phyloP scores from a whole-genome alignment of 2,797 vertebrate species.

The Cossypha caffra region DNA sequence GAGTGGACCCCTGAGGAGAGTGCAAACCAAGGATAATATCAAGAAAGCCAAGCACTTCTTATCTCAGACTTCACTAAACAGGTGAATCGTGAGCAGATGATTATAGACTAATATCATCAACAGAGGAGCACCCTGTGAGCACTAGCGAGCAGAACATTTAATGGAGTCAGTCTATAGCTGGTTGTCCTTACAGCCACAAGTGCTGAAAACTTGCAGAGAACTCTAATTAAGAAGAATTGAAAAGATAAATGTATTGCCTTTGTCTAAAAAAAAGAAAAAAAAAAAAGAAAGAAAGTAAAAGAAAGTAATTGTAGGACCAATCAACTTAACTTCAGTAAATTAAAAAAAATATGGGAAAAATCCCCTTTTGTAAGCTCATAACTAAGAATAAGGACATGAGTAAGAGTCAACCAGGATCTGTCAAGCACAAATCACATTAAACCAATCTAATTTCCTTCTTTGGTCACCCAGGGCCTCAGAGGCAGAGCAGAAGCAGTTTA shows the following conservation, averaged over 20 bases:
- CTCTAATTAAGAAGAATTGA: neutral
- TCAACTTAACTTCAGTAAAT: neutral
- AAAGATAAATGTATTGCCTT: neutral
- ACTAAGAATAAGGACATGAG: neutral
- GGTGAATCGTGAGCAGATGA: neutral
- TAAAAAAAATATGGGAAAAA: constrained; percentile 29
- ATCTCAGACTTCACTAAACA: neutral
- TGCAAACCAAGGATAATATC: neutral
- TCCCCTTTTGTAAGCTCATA: neutral
- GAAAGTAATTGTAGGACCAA: neutral
- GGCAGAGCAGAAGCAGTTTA: neutral
- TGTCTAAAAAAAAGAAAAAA: neutral
- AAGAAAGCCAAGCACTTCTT: neutral
- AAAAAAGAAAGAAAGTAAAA: neutral
- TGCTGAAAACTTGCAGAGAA: neutral
- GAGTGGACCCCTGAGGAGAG: neutral
- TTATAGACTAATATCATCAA: neutral
- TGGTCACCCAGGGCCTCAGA: neutral
- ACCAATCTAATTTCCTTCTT: neutral
- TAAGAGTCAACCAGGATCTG: neutral
- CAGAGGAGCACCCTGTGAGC: neutral
- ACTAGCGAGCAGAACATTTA: neutral
- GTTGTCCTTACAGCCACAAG: neutral
- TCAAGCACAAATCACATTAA: constrained; percentile 3
- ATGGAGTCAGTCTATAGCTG: neutral